Percentiles rank a stretch among this genome's conserved stretches.
Evolutionary conservation across 2,888 invertebrate species (phyloP).

Genomic region (Folsomia manolachei): DNA sequence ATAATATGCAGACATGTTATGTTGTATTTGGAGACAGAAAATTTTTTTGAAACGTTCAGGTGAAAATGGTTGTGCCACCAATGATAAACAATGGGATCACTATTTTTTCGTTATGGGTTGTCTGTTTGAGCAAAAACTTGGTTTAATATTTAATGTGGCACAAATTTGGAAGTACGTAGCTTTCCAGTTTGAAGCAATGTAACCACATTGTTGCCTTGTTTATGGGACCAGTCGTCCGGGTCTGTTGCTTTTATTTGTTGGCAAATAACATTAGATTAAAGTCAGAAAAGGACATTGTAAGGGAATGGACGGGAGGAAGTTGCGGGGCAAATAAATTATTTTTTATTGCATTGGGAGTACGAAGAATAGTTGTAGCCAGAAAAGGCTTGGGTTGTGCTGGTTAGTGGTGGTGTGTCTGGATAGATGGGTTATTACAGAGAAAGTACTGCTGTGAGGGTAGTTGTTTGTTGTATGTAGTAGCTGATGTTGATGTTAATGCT

Average conservation of each 20-base stretch:
- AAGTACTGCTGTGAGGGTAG: too few relatives aligned
- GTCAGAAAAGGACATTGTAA: background rate
- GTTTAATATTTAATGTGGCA: background rate
- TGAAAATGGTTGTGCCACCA: background rate
- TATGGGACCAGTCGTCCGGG: background rate
- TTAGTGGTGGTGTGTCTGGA: background rate
- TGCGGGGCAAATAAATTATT: conserved; percentile 8
- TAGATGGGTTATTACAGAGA: too few relatives aligned
- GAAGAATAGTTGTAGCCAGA: background rate
- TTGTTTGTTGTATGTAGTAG: too few relatives aligned
- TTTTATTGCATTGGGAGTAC: conserved; percentile 13
- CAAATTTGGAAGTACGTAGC: background rate
- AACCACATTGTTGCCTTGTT: background rate
- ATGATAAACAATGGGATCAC: background rate
- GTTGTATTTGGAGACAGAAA: too few relatives aligned
- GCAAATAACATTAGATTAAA: background rate
- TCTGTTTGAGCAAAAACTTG: background rate
- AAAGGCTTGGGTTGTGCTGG: background rate
- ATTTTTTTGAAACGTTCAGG: background rate
- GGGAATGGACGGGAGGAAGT: background rate
- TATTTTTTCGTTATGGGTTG: background rate
- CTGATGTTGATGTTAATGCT: background rate
- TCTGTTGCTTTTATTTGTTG: background rate
- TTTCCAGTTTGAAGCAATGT: background rate
- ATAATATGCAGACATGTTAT: too few relatives aligned